A percentile compares a stretch with the other conserved stretches of the same genome.
Evolutionary conservation across 2,888 invertebrate genomes (phyloP).

Genomic region (Trilocha varians): DNA sequence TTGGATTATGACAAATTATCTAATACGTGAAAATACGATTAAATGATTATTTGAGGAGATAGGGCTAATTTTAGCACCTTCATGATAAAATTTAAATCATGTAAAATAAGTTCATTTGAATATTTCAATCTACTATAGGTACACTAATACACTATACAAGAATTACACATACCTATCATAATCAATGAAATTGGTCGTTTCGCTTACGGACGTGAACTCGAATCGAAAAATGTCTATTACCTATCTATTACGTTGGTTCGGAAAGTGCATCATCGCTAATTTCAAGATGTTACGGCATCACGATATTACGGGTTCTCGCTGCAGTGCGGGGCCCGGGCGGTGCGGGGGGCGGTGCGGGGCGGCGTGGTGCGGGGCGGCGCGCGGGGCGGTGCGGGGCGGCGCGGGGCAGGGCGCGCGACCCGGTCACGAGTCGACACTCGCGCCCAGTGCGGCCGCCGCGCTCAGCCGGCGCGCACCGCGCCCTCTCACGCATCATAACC

Average conservation of each 20-base stretch:
- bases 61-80: no score
- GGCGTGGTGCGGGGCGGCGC: constrained; percentile 10
- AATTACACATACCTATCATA: no score
- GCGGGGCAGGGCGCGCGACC: constrained; percentile 45
- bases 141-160: no score
- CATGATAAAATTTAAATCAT: no score
- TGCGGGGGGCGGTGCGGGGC: constrained; percentile 12
- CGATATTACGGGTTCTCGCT: constrained; percentile 49
- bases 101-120: no score
- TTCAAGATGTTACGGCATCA: constrained; percentile 65
- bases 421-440: constrained; percentile 54
- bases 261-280: constrained; percentile 63
- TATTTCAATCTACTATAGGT: no score
- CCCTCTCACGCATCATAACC: constrained; percentile 27
- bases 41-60: no score
- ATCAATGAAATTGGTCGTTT: no score
- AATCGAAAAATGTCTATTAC: constrained; percentile 4
- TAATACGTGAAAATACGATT: no score
- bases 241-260: constrained; percentile 16
- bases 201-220: no score
- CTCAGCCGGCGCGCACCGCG: constrained; percentile 62
- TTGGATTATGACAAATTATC: no score
- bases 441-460: constrained; percentile 66
- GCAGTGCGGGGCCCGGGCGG: constrained; percentile 49
- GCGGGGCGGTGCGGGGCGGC: constrained; percentile 11